Base-by-base conservation (phyloP, 2,797 vertebrate species). In the Ctenochaetus hawaiiensis region DNA sequence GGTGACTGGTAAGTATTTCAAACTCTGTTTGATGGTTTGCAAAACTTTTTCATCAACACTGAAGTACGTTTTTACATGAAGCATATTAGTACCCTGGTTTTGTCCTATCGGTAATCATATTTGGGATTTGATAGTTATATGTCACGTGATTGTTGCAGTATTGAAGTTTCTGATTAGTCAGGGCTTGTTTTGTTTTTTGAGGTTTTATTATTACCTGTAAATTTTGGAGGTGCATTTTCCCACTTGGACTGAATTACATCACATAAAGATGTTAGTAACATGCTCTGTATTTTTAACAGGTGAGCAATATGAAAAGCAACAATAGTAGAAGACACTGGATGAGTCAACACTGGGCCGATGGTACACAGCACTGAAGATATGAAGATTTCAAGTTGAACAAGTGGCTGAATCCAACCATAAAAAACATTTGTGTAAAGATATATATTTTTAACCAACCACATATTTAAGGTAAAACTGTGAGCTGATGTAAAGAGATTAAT, bases 391-490 rank as follows among this genome's bases (percentile, higher is more conserved):
- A 91, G 66, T 83, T 75, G 72, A 75, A 78, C 88, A 68, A 61
- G 49, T 64, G 16, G 94, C 94, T 95, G 93, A 93, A 90, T 94
- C 88, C 91, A 93, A 93, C 90, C 87, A 96, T 93, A 96, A 94
- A 97, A 94, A 80, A 96, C 96, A 95, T 89, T 90, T 96, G 96
- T 93, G 92, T 92, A 90, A 92, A 96, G 96, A 96, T 97, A 94
- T 98, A 97, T 97, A 41, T 98, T 97, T 98, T 98, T 96, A 96
- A 95, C 94, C 96, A 84, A 96, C 95, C 82, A 95, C 96, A 96
- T 96, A 96, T 96, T 96, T 95, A 97, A 93, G 95, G 96, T 96
- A 96, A 97, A 96, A 98, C 97, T 99, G 97, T 99, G 97, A 99
- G 97, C 94, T 95, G 94, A 96, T 95, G 96, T 96, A 96, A 96